A percentile compares a stretch with the other conserved stretches of the same genome.
phyloP scores from a whole-genome alignment of 2,888 invertebrate species.

The Chesias legatella region DNA sequence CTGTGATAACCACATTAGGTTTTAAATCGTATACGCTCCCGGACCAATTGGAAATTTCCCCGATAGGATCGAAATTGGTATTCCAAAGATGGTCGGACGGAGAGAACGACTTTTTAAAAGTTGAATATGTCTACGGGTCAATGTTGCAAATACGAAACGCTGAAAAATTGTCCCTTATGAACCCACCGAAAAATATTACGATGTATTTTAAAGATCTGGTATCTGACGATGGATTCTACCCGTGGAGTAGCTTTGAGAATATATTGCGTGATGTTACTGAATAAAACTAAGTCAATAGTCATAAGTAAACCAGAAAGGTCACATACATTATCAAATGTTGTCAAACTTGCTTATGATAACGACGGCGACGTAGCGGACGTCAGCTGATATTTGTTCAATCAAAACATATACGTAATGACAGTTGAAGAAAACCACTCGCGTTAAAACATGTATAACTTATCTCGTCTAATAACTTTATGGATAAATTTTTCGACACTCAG shows the following conservation, averaged over 20 bases:
- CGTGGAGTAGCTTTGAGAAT: slow-evolving; percentile 41
- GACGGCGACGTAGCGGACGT: too few species aligned
- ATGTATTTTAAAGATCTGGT: slow-evolving; percentile 44
- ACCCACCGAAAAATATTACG: slow-evolving; percentile 44
- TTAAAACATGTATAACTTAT: too few species aligned
- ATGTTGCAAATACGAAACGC: slow-evolving; percentile 46
- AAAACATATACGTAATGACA: too few species aligned
- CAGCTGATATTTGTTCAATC: too few species aligned
- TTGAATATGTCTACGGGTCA: slow-evolving; percentile 54
- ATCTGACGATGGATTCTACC: slow-evolving; percentile 46
- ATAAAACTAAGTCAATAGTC: too few species aligned
- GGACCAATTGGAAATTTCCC: slow-evolving; percentile 52
- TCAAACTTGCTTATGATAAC: slow-evolving; percentile 42
- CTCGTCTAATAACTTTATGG: too few species aligned
- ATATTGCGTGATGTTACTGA: slow-evolving; percentile 23
- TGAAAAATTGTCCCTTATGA: slow-evolving; percentile 31
- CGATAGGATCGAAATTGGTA: slow-evolving; percentile 61
- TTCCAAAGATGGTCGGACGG: slow-evolving; percentile 60
- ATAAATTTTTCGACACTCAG: slow-evolving; percentile 6
- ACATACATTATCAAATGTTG: too few species aligned
- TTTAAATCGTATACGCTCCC: slow-evolving; percentile 45
- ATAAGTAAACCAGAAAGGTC: too few species aligned
- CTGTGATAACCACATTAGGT: slow-evolving; percentile 43
- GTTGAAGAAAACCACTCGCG: too few species aligned
- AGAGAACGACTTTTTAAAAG: slow-evolving; percentile 42